Percentiles rank a stretch among this genome's conserved stretches.
phyloP scores from a whole-genome alignment of 2,797 vertebrate genomes.

The Selene dorsalis region DNA sequence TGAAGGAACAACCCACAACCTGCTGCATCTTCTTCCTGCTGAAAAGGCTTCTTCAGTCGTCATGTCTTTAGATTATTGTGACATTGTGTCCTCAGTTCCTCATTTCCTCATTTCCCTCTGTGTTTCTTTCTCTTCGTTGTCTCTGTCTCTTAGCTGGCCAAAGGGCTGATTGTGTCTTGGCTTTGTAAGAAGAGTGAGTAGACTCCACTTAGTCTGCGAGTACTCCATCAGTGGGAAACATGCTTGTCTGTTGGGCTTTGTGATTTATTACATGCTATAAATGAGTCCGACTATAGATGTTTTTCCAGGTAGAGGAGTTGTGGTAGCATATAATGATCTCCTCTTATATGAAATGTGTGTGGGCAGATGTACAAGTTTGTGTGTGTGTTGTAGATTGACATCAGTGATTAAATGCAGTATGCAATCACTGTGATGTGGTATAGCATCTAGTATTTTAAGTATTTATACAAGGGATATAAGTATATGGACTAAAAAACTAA shows the following conservation, averaged over 20 bases:
- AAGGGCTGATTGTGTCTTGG: slow-evolving; percentile 54
- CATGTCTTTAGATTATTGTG: slow-evolving; percentile 35
- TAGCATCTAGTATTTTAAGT: no score
- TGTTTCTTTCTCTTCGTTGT: neutral
- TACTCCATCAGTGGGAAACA: slow-evolving; percentile 74
- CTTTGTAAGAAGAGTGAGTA: slow-evolving; percentile 50
- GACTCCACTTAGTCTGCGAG: slow-evolving; percentile 69
- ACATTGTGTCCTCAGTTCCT: slow-evolving; percentile 11
- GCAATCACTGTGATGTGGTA: no score
- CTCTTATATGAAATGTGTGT: slow-evolving; percentile 31
- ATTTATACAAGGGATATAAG: no score
- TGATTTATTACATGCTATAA: slow-evolving; percentile 76
- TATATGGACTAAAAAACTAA: no score
- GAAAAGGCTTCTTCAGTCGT: slow-evolving; percentile 26
- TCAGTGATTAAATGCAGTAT: no score
- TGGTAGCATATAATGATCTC: slow-evolving; percentile 38
- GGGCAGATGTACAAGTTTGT: slow-evolving; percentile 3
- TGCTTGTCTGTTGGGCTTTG: slow-evolving; percentile 65
- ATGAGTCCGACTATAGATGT: slow-evolving; percentile 61
- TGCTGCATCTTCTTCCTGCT: neutral
- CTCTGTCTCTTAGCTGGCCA: slow-evolving; percentile 37
- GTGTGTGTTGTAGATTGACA: neutral
- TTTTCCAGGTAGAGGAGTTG: slow-evolving; percentile 51
- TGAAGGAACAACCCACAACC: neutral
- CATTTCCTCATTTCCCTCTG: neutral